Evolutionary conservation across 2,113 vertebrate species (phyloP).

Genomic region (Microcebus tavaratra): DNA sequence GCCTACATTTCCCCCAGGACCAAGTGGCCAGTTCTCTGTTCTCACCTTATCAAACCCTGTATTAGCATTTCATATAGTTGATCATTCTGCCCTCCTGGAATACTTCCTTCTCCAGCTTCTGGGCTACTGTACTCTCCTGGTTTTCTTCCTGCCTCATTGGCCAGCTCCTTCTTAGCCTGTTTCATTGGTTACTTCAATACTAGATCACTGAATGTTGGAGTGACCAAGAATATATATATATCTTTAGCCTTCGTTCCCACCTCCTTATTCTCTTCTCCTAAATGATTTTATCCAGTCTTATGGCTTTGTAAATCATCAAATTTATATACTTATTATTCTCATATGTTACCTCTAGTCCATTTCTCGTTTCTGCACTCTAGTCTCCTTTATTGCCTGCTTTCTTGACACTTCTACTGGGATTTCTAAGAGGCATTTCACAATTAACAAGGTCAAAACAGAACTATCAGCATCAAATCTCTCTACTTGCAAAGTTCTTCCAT

Average conservation of each 20-base stretch:
- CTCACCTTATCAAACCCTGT: not conserved
- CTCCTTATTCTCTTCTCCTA: not conserved
- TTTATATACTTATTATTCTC: not conserved
- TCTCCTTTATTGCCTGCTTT: not conserved
- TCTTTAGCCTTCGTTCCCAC: not conserved
- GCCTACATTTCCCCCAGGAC: not conserved
- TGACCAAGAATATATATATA: not conserved
- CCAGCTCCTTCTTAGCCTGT: not conserved
- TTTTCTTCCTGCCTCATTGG: not conserved
- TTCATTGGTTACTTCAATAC: not conserved
- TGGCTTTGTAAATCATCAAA: not conserved
- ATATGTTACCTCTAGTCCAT: not conserved
- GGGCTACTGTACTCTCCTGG: not conserved
- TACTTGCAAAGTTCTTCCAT: not conserved
- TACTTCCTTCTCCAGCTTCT: not conserved
- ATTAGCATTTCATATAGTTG: not conserved
- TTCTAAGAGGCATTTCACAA: not conserved
- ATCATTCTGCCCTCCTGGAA: not conserved
- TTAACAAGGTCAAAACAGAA: not conserved
- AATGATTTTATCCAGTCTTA: not conserved
- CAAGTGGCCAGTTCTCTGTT: not conserved
- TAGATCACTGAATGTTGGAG: not conserved
- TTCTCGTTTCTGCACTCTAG: not conserved
- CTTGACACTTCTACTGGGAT: not conserved
- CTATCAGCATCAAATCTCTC: not conserved